Evolutionary conservation across 2,888 invertebrate species (phyloP).

Genomic region (Cyrtodaria siliqua): DNA sequence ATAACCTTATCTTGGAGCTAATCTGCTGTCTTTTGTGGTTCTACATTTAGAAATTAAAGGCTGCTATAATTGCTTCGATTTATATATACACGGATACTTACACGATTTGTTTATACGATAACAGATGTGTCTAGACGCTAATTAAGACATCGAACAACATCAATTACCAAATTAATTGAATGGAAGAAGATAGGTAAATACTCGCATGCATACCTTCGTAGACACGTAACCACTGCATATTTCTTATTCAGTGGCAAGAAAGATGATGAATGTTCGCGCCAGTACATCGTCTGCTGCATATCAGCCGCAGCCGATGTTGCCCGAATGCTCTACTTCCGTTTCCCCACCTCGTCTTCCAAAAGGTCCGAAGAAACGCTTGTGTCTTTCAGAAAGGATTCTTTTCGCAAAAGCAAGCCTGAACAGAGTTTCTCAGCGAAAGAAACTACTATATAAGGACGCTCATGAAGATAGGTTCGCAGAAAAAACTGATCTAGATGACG

Average conservation of each 20-base stretch:
- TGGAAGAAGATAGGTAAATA: too few relatives aligned
- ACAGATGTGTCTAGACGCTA: too few relatives aligned
- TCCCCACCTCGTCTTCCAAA: conserved; percentile 17
- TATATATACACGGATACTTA: too few relatives aligned
- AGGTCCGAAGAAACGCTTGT: conserved; percentile 53
- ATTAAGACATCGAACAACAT: too few relatives aligned
- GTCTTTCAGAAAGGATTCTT: conserved; percentile 59
- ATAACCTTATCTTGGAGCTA: too few relatives aligned
- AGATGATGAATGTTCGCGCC: conserved; percentile 8
- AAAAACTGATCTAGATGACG: conserved; percentile 61
- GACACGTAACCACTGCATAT: too few relatives aligned
- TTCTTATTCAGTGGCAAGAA: not conserved
- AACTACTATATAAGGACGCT: conserved; percentile 46
- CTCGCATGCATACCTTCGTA: too few relatives aligned
- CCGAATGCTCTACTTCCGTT: conserved; percentile 5
- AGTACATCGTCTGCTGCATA: conserved; percentile 1
- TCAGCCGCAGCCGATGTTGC: not conserved
- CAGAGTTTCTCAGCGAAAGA: conserved; percentile 56
- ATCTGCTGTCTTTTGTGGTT: too few relatives aligned
- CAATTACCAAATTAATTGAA: too few relatives aligned
- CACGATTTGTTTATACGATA: too few relatives aligned
- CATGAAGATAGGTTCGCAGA: conserved; percentile 62
- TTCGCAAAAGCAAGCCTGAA: conserved; percentile 59
- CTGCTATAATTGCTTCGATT: too few relatives aligned
- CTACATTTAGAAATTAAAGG: too few relatives aligned